These are phyloP conservation scores for Petrolisthes manimaculis DNA, from an alignment of 2,888 invertebrate genomes.

Conservation along the genomic window DNA sequence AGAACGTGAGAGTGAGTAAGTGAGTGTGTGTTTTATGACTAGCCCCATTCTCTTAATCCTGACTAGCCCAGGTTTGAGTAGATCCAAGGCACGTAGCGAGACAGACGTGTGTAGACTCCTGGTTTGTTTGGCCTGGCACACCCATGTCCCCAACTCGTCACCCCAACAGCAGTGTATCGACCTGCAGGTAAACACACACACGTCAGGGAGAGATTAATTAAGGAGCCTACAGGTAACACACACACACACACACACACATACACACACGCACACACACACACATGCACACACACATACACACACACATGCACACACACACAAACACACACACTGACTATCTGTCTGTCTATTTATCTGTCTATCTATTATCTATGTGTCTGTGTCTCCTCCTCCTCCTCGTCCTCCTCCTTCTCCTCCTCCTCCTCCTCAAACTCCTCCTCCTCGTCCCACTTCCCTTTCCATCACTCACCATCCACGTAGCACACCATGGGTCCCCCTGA, in stretches of 20 bases:
- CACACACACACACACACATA: neutral
- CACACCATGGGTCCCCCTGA: constrained; percentile 88
- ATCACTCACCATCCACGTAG: constrained; percentile 68
- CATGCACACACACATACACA: constrained; percentile 3
- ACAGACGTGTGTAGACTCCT: constrained; percentile 80
- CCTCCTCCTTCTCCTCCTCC: no score
- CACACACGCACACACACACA: constrained; percentile 19
- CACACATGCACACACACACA: constrained; percentile 10
- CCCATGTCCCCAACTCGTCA: constrained; percentile 84
- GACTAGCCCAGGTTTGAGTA: constrained; percentile 51
- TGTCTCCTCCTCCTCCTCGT: no score
- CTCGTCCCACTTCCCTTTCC: no score
- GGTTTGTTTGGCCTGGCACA: constrained; percentile 82
- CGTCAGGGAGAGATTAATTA: neutral
- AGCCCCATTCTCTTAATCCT: no score
- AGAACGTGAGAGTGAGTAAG: no score
- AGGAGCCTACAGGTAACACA: neutral
- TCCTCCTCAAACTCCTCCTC: no score
- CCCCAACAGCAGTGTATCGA: constrained; percentile 71
- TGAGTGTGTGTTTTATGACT: no score
- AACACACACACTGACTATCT: neutral
- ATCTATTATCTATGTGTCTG: no score
- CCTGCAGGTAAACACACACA: neutral
- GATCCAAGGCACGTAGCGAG: constrained; percentile 79
- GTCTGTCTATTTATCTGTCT: no score